These are phyloP conservation scores for Eupithecia exiguata DNA, from an alignment of 2,888 invertebrate species.

Conservation along the genomic window DNA sequence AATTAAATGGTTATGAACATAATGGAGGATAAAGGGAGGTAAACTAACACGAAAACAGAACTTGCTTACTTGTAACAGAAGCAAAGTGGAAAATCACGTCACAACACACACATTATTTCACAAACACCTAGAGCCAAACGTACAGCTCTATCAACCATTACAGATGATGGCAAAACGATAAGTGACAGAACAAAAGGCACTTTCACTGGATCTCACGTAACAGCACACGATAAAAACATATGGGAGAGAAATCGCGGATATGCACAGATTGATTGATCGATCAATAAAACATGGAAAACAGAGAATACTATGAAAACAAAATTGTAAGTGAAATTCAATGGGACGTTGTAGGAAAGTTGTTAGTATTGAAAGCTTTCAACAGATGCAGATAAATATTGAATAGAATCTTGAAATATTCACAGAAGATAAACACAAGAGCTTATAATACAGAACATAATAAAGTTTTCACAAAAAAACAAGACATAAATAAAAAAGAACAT, in stretches of 20 bases:
- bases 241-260: conserved; percentile 55
- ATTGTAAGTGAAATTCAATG: conserved; percentile 8
- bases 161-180: conserved; percentile 46
- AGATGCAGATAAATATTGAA: background rate
- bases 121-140: background rate
- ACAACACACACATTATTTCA: conserved; percentile 1
- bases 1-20: background rate
- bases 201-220: conserved; percentile 44
- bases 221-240: conserved; percentile 37
- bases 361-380: background rate
- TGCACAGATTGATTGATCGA: conserved; percentile 35
- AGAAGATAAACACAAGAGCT: background rate
- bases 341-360: background rate
- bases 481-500: background rate
- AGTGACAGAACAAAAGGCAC: conserved; percentile 53
- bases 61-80: background rate
- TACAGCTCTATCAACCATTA: conserved; percentile 32
- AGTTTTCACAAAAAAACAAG: background rate
- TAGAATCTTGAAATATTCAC: background rate
- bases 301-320: background rate
- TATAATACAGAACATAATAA: background rate
- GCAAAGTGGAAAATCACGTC: background rate
- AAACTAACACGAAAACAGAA: background rate
- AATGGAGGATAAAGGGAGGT: background rate
- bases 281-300: conserved; percentile 24